Evolutionary conservation across 2,888 invertebrate species (phyloP).

Genomic region (Glaucopsyche alexis): DNA sequence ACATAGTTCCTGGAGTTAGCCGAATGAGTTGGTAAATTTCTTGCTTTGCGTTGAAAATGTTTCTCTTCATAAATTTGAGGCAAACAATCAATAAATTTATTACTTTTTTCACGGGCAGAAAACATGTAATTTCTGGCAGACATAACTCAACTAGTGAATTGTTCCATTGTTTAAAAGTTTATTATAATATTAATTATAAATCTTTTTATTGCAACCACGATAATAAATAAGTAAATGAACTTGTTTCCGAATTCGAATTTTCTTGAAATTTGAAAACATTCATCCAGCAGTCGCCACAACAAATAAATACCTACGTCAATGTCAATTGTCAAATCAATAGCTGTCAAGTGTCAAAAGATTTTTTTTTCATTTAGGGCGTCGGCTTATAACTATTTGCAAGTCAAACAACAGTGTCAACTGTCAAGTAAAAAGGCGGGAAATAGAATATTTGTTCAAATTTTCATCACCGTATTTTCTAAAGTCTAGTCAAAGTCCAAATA

Average conservation of each 20-base stretch:
- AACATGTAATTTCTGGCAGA: slow-evolving; percentile 67
- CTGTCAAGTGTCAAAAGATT: no score
- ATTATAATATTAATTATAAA: not conserved
- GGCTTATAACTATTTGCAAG: no score
- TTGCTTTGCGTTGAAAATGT: slow-evolving; percentile 54
- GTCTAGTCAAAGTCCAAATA: no score
- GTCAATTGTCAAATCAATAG: not conserved
- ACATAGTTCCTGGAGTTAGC: slow-evolving; percentile 56
- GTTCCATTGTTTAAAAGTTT: not conserved
- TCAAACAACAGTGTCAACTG: no score
- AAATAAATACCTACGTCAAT: not conserved
- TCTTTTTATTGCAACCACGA: not conserved
- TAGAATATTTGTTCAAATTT: no score
- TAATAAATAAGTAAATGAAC: no score
- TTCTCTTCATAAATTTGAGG: slow-evolving; percentile 67
- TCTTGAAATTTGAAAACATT: not conserved
- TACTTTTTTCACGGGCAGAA: slow-evolving; percentile 66
- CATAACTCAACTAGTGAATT: slow-evolving; percentile 52
- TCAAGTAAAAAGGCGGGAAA: no score
- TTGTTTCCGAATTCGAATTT: not conserved
- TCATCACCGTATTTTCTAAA: no score
- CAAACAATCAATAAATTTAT: slow-evolving; percentile 65
- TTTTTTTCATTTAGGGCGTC: no score
- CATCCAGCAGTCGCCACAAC: no score
- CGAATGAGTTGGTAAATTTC: slow-evolving; percentile 61